These are phyloP conservation scores for Nerophis ophidion DNA, from an alignment of 2,113 vertebrate genomes.

Conservation along the genomic window DNA sequence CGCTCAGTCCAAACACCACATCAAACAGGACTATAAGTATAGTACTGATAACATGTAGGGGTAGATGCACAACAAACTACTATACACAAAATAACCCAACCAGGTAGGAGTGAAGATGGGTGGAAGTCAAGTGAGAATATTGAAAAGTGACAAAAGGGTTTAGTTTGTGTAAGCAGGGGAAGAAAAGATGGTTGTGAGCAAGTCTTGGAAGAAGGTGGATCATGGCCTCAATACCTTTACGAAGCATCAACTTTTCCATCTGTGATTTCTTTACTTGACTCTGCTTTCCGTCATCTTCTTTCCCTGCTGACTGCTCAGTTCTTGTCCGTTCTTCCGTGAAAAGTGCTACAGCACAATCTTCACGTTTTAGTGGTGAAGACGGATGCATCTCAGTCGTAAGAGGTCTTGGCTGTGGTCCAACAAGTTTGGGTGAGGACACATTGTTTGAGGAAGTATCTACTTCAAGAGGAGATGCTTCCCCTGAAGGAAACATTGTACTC, in stretches of 20 bases:
- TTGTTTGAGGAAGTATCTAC: neutral
- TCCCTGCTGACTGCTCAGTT: slow-evolving; percentile 11
- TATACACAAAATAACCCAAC: no score
- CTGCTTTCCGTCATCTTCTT: slow-evolving; percentile 10
- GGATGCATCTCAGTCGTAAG: neutral
- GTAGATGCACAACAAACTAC: no score
- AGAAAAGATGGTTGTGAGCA: neutral
- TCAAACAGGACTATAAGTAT: neutral
- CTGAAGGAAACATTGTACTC: neutral
- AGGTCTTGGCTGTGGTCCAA: slow-evolving; percentile 5
- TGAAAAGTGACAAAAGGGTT: neutral
- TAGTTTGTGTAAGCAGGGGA: neutral
- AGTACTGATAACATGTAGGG: no score
- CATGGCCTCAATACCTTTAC: slow-evolving; percentile 47
- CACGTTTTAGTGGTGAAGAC: neutral
- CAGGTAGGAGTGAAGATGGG: no score
- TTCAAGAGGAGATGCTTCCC: neutral
- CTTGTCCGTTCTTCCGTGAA: slow-evolving; percentile 3
- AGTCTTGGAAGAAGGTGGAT: neutral
- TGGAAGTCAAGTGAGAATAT: neutral
- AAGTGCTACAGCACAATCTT: neutral
- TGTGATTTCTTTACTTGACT: slow-evolving; percentile 15
- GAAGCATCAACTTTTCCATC: slow-evolving; percentile 7
- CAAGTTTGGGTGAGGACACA: no score
- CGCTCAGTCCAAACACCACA: neutral